Base-by-base conservation (phyloP, 2,113 vertebrate species). In the Nettapus auritus region DNA sequence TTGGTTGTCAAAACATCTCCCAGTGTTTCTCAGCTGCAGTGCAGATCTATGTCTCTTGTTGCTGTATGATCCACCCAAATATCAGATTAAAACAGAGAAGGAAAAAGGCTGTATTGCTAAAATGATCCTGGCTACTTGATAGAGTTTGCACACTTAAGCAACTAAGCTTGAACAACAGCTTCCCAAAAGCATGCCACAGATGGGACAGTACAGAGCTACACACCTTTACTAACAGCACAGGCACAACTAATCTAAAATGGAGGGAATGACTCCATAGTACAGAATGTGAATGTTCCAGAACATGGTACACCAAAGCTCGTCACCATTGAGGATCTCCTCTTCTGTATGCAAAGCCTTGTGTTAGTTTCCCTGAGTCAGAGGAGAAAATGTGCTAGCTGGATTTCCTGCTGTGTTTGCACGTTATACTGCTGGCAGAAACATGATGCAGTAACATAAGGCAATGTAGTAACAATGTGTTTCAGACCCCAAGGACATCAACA, bases 111-210 rank as follows among this genome's bases (percentile, higher is more conserved):
- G 9, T 17, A 50, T 12, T 46, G 38, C 63, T 76, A 86, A 76
- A 86, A 73, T 13, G 19, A 29, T 55, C 12, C 38, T 36, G 28
- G 4, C 38, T 79, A 14, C 23, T 25, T 62, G 57, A 76, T 17
- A 62, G 28, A 38, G 42, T 40, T 88, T 75, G 18, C 40, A 73
- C 68, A 3, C 25, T 80, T 16, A 63, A 3, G 3, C 0, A 0
- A 42, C 38, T 40, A 82, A 73, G 19, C 13, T 56, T 69, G 33
- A 82, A n/a, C 11, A n/a, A 52, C 17, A 44, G 34, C 63, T 53
- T 82, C 44, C 36, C 53, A 79, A 75, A 82, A 69, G 15, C 8
- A 12, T 33, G 25, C 15, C 67, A 62, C 19, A 34, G 42, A 23
- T 26, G 34, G 15, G 50, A 79, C 34, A 69, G 38, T 11, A 46